Base-by-base conservation (phyloP, 2,113 vertebrate species). In the Electrona antarctica region DNA sequence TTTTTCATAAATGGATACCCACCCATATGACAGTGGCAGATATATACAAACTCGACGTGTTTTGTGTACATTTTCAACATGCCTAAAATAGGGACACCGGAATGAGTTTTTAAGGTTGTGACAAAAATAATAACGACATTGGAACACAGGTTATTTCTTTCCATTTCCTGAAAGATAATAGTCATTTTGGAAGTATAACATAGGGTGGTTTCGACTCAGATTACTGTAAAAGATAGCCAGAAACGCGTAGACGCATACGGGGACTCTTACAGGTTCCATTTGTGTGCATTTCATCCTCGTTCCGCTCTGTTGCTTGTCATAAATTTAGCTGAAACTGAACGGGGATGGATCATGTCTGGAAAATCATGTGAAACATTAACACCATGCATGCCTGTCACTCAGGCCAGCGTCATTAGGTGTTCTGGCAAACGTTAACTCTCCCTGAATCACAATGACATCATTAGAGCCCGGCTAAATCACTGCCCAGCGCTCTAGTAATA, bases 281-380 rank as follows among this genome's bases (percentile, higher is more conserved):
- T 64, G 56, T 45, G 14, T 61, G 33, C 52, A 15, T 14, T 41
- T 41, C 29, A 9, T 28, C 9, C 48, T 49, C 50, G 12, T 15
- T 64, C 51, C 56, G 7, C 45, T 28, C 45, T 9, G 2, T 54
- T 14, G 51, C 41, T 60, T 77, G 78, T 85, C 60, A 72, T 58
- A 14, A 76, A 80, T 59, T 21, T 21, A 21, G 21, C 2, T 21
- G 21, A 21, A 21, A 68, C 1, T 73, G 46, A 76, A 78, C 74
- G 76, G 69, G 71, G 86, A 71, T 73, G 81, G 83, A 76, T 79
- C 90, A 87, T 87, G 90, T 84, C 86, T 78, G 66, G 78, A 86
- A 84, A 87, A 89, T 69, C 82, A 74, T 83, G 84, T 76, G 69
- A 85, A 81, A 66, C 71, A 90, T 89, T 91, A 90, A 89, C 67